phyloP scores from a whole-genome alignment of 2,113 vertebrate species.

The Struthio camelus region DNA sequence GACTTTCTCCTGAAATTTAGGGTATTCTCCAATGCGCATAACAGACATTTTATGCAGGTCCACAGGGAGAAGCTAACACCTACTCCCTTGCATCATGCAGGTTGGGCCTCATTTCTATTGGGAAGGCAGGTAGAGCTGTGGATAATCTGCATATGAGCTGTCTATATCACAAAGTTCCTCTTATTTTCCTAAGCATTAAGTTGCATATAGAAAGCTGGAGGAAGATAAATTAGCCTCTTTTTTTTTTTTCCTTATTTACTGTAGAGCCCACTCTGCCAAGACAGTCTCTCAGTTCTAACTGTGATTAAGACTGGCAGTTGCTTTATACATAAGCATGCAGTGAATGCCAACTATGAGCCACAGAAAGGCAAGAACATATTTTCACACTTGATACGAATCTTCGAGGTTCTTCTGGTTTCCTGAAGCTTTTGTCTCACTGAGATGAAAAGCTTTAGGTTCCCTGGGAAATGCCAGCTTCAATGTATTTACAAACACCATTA shows the following conservation, averaged over 20 bases:
- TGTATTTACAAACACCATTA: background rate
- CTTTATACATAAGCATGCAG: background rate
- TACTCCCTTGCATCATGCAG: background rate
- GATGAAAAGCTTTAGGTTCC: background rate
- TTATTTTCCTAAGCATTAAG: background rate
- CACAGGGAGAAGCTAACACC: background rate
- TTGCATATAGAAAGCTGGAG: background rate
- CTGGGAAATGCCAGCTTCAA: background rate
- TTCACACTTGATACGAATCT: background rate
- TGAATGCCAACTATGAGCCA: background rate
- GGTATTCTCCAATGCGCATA: background rate
- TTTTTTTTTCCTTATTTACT: background rate
- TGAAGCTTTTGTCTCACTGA: background rate
- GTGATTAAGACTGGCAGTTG: conserved; percentile 13
- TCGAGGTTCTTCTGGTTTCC: background rate
- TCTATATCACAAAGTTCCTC: background rate
- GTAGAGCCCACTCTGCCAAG: background rate
- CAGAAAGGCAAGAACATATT: background rate
- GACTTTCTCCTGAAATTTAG: background rate
- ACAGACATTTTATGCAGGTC: background rate
- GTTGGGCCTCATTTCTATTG: background rate
- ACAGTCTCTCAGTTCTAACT: background rate
- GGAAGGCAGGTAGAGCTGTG: background rate
- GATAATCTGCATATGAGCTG: background rate
- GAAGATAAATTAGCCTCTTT: background rate